Evolutionary conservation across 2,797 vertebrate genomes (phyloP), one percentile per base, ranked within the genome.

Genomic region (Chrosomus eos): DNA sequence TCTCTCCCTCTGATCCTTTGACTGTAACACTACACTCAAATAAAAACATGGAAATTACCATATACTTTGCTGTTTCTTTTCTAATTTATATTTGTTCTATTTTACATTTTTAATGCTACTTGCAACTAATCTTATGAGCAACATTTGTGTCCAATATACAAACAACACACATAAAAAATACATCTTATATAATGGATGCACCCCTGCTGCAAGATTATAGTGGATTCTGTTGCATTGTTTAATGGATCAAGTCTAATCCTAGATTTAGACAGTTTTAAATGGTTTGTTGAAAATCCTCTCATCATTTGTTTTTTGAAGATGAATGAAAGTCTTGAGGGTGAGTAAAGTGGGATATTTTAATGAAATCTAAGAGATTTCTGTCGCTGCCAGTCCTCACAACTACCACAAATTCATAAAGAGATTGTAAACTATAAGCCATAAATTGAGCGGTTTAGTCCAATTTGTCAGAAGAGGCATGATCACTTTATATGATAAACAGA

Each of bases 61-160:
- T 33, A 55, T 90, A 85, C 90, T 90, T 88, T 90, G 92, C 90
- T 92, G 90, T 92, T 89, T 85, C 31, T 36, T 53, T 66, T 82
- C 2, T 80, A 11, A 58, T 38, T 82, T 72, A 10, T 21, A 3
- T 23, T 68, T 53, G 26, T 77, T 58, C 23, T 18, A 51, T 55
- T 33, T 21, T 43, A 62, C 3, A 45, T 16, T 45, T 18, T 18
- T 31, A 18, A 28, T 62, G n/a, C n/a, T 55, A 55, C 21, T 62
- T 62, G 60, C 26, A 28, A 5, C 26, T 31, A 18, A 64, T 64
- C 14, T 8, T 16, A 31, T 64, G 6, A 64, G 62, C 26, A 64
- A 64, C 14, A 18, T 31, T 64, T 64, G 26, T 28, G 14, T 62
- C 60, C 14, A 62, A 28, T 14, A 62, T 28, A 7, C 13, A 62